phyloP scores from a whole-genome alignment of 2,888 invertebrate species.

The Hedya salicella region DNA sequence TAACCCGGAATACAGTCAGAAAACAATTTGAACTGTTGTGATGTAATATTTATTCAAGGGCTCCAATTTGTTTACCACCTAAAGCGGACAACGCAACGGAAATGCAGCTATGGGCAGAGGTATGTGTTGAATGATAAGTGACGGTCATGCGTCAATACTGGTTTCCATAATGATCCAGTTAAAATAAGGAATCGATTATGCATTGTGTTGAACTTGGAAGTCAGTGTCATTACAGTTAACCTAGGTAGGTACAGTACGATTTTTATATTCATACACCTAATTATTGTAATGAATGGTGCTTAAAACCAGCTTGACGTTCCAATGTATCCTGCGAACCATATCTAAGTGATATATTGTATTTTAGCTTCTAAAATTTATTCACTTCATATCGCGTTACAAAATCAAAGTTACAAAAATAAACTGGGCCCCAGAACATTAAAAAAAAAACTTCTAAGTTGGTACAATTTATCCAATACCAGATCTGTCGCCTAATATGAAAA shows the following conservation, averaged over 20 bases:
- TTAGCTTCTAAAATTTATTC: too few species aligned
- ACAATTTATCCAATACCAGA: constrained; percentile 19
- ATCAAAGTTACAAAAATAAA: too few species aligned
- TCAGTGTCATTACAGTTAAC: constrained; percentile 2
- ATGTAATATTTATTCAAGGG: constrained; percentile 63
- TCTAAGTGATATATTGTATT: too few species aligned
- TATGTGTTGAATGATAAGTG: constrained; percentile 65
- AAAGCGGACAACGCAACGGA: constrained; percentile 68
- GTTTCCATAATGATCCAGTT: constrained; percentile 39
- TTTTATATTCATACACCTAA: background rate
- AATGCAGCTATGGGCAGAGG: constrained; percentile 70
- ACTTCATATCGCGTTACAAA: too few species aligned
- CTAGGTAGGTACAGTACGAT: background rate
- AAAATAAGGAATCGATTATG: constrained; percentile 42
- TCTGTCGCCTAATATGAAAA: constrained; percentile 29
- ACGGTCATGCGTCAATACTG: constrained; percentile 61
- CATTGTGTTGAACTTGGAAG: constrained; percentile 43
- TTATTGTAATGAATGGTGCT: background rate
- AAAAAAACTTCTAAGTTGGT: background rate
- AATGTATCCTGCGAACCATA: too few species aligned
- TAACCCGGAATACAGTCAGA: background rate
- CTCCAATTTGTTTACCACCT: constrained; percentile 70
- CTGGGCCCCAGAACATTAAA: background rate
- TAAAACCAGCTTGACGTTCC: too few species aligned
- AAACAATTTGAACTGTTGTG: constrained; percentile 7